Conservation (phyloP, 1,140 invertebrate species). For the Magallana gigas region DNA sequence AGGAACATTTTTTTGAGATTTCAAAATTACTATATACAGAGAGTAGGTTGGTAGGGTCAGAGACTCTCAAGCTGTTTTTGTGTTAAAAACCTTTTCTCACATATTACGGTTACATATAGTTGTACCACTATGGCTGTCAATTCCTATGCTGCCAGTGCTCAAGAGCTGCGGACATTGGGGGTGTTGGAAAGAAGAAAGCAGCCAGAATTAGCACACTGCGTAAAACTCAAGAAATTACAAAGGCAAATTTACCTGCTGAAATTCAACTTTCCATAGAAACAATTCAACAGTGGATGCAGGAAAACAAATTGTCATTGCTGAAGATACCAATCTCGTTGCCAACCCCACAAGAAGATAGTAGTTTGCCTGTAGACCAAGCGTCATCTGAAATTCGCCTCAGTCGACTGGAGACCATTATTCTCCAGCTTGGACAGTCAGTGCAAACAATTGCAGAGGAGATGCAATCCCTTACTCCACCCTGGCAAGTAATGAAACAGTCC, state of each 20-base stretch:
- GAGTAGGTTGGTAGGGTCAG: not conserved
- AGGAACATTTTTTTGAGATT: not conserved
- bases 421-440: not conserved
- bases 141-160: not conserved
- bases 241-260: too few relatives aligned
- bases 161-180: not conserved
- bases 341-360: slow-evolving; percentile 3
- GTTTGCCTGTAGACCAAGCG: not conserved
- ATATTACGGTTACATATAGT: not conserved
- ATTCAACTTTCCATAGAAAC: too few relatives aligned
- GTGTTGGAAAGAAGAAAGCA: slow-evolving; percentile 20
- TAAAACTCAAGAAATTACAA: too few relatives aligned
- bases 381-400: not conserved
- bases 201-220: not conserved
- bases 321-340: too few relatives aligned
- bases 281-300: too few relatives aligned
- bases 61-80: not conserved
- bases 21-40: not conserved
- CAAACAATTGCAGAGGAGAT: too few relatives aligned
- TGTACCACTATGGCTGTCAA: not conserved
- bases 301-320: too few relatives aligned
- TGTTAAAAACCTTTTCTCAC: not conserved
- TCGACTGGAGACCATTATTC: not conserved
- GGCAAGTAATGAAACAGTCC: not conserved
- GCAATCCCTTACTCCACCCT: too few relatives aligned